Percentiles rank a stretch among this genome's conserved stretches.
These are phyloP conservation scores for Imbricaverruca yamaguchii DNA, from an alignment of 2,888 invertebrate genomes.

Conservation along the genomic window DNA sequence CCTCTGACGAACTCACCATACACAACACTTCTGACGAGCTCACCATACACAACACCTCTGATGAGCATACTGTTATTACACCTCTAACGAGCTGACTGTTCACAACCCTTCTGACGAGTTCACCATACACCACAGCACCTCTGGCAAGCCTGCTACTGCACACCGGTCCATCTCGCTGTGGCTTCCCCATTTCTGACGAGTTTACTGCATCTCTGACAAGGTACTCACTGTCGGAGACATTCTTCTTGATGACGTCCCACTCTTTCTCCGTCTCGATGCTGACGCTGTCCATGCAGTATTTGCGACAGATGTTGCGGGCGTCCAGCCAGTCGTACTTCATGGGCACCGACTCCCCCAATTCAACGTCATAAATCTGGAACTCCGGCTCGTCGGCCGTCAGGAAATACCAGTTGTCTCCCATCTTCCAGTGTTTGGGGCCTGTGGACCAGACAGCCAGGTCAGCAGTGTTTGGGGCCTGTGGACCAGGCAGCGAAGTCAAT, in stretches of 20 bases:
- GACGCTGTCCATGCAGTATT: constrained; percentile 90
- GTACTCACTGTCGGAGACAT: constrained; percentile 40
- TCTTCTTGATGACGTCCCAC: constrained; percentile 69
- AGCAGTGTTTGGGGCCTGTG: too few species aligned
- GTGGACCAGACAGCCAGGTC: not conserved
- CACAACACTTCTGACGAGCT: too few species aligned
- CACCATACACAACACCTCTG: too few species aligned
- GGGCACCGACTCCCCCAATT: constrained; percentile 63
- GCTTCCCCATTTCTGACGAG: too few species aligned
- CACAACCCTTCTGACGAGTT: too few species aligned
- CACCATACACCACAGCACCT: too few species aligned
- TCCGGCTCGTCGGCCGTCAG: constrained; percentile 88
- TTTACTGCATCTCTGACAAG: not conserved
- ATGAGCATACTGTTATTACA: too few species aligned
- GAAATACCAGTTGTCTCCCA: constrained; percentile 73
- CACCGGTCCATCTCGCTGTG: too few species aligned
- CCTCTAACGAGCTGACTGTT: too few species aligned
- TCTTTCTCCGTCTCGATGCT: constrained; percentile 83
- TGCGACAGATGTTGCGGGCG: constrained; percentile 79
- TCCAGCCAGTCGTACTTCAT: constrained; percentile 82
- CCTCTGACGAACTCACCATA: too few species aligned
- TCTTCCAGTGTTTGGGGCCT: constrained; percentile 33
- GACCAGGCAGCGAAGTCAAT: too few species aligned
- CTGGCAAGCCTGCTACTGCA: too few species aligned
- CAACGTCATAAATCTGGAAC: constrained; percentile 85